Conservation (phyloP, 2,888 invertebrate genomes). For the Hofmannophila pseudospretella region DNA sequence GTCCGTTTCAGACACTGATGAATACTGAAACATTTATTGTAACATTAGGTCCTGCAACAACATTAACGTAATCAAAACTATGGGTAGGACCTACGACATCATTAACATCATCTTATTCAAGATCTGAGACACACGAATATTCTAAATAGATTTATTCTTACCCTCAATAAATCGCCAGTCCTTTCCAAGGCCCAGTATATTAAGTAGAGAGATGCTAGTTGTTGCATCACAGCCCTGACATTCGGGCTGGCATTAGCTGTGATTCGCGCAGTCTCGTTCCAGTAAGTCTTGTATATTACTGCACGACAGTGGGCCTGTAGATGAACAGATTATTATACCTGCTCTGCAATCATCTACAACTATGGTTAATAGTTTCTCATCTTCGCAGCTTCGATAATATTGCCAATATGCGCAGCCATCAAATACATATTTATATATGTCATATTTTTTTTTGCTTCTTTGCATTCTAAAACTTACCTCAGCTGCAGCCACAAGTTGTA, state of each 20-base stretch:
- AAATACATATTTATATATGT: too few relatives aligned
- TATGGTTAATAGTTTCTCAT: background rate
- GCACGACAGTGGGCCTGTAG: slow-evolving; percentile 89
- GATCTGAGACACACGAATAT: too few relatives aligned
- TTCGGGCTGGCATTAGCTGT: slow-evolving; percentile 73
- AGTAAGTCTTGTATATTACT: slow-evolving; percentile 85
- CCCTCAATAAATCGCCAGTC: slow-evolving; percentile 87
- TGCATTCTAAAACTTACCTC: too few relatives aligned
- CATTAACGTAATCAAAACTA: too few relatives aligned
- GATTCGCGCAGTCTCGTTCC: slow-evolving; percentile 68
- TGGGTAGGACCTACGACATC: too few relatives aligned
- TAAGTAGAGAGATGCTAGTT: slow-evolving; percentile 85
- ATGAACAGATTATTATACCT: slow-evolving; percentile 38
- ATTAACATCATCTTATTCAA: too few relatives aligned
- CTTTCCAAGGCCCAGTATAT: slow-evolving; percentile 85
- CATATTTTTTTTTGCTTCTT: too few relatives aligned
- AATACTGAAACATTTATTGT: slow-evolving; percentile 84
- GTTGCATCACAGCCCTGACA: slow-evolving; percentile 80
- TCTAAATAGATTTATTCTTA: slow-evolving; percentile 41
- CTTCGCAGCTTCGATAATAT: too few relatives aligned
- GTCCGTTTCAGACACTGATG: slow-evolving; percentile 67
- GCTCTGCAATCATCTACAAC: background rate
- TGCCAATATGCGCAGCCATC: too few relatives aligned
- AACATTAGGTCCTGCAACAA: too few relatives aligned
- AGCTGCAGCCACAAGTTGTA: slow-evolving; percentile 88